These are phyloP conservation scores for Ips nitidus DNA, from an alignment of 1,140 invertebrate species.

Conservation along the genomic window DNA sequence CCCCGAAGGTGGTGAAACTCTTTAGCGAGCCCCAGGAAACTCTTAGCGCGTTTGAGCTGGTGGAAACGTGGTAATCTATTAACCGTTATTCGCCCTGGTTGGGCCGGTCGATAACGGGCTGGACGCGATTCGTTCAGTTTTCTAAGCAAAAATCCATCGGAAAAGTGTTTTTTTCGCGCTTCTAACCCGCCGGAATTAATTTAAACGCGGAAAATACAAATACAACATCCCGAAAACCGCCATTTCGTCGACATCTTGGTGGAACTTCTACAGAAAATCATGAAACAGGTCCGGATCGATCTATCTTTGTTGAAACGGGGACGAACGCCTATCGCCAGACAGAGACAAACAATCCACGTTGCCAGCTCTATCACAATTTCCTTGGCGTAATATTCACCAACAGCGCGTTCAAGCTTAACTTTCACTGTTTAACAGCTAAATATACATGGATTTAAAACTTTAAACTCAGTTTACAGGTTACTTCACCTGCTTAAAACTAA, in stretches of 20 bases:
- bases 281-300: slow-evolving; percentile 49
- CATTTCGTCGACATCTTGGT: slow-evolving; percentile 50
- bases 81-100: slow-evolving; percentile 34
- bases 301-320: slow-evolving; percentile 43
- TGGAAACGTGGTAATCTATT: slow-evolving; percentile 42
- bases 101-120: slow-evolving; percentile 29
- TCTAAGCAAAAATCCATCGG: slow-evolving; percentile 29
- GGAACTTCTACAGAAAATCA: slow-evolving; percentile 46
- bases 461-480: no score
- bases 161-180: slow-evolving; percentile 36
- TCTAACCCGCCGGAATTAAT: slow-evolving; percentile 34
- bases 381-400: neutral
- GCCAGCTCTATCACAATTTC: slow-evolving; percentile 13
- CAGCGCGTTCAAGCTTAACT: no score
- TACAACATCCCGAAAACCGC: slow-evolving; percentile 45
- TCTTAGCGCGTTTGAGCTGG: neutral
- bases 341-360: slow-evolving; percentile 28
- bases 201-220: slow-evolving; percentile 45
- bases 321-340: slow-evolving; percentile 40
- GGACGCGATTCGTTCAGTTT: slow-evolving; percentile 38
- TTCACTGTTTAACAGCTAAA: no score
- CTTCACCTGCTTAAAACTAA: no score
- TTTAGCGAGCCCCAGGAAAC: no score
- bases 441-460: no score
- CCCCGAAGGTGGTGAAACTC: no score